A percentile compares a stretch with the other conserved stretches of the same genome.
These are phyloP conservation scores for Drosophila yooni DNA, from an alignment of 2,888 invertebrate genomes.

Conservation along the genomic window DNA sequence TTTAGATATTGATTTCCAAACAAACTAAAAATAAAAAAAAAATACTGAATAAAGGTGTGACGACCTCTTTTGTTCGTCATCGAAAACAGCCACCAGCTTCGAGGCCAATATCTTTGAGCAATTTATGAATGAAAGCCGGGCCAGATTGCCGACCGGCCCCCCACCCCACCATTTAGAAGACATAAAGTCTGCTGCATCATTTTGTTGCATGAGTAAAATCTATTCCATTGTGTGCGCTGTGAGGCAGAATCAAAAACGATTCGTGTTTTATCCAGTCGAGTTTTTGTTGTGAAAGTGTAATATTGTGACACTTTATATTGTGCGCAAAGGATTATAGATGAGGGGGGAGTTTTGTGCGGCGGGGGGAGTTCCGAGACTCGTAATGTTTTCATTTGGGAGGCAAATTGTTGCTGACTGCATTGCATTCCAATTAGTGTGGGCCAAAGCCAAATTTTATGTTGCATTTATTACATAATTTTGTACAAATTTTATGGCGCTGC, in stretches of 20 bases:
- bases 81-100: constrained; percentile 31
- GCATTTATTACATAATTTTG: constrained; percentile 80
- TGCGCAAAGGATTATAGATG: constrained; percentile 69
- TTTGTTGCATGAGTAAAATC: constrained; percentile 24
- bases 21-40: constrained; percentile 16
- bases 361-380: not conserved
- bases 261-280: constrained; percentile 56
- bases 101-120: constrained; percentile 63
- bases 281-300: constrained; percentile 79
- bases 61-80: constrained; percentile 69
- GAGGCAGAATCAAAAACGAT: constrained; percentile 60
- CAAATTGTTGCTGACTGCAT: constrained; percentile 65
- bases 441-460: constrained; percentile 77
- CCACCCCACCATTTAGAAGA: constrained; percentile 49
- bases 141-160: constrained; percentile 9
- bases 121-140: constrained; percentile 73
- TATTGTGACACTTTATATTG: constrained; percentile 84
- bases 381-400: constrained; percentile 58
- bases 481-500: constrained; percentile 69
- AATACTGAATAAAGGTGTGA: constrained; percentile 61
- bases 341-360: not conserved
- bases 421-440: constrained; percentile 75
- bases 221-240: constrained; percentile 42
- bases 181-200: constrained; percentile 63
- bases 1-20: constrained; percentile 67